Evolutionary conservation across 2,797 vertebrate species (phyloP), one percentile per base, ranked within the genome.

Genomic region (Champsocephalus esox): DNA sequence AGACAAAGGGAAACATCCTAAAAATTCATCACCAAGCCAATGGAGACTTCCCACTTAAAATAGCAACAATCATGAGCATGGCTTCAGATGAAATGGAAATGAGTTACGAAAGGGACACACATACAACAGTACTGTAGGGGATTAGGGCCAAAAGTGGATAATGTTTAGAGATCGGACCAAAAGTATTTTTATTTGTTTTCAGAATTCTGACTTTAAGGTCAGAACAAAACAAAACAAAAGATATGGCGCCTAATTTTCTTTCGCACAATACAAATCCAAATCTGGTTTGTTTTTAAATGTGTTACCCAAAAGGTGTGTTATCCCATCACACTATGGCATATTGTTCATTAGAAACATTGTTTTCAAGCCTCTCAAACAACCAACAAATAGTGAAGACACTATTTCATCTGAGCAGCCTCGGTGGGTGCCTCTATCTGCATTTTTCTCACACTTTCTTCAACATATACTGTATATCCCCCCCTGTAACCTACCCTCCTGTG

Each of bases 1-100:
- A 77, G 87, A 88, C 83, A 91, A 90, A 92, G 86, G 87, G 77
- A 86, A 92, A 63, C 54, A 72, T 85, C 81, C 87, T 92, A 89
- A 91, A 90, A 91, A 9, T 91, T 91, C 93, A 92, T 92, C 65
- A 79, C 46, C 46, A 28, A 66, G 85, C 79, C 82, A 64, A 70
- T 75, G 74, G 88, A 86, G 81, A 79, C 44, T 77, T 68, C 63
- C 66, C 21, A 51, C 61, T 77, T 68, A 82, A 83, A 72, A 75
- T 52, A 70, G 44, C 16, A 48, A 80, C 48, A 32, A 80, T 82
- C 66, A 82, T 28, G 81, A 84, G 81, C 62, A 82, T 44, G 32
- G 46, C 56, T 60, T 64, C 43, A 55, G 48, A 38, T 69, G 11
- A 56, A 56, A 76, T 21, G 12, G 61, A 72, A 54, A 65, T 17